Evolutionary conservation across 23 tunicate species (phyloP), one percentile per base, ranked within the genome.

Genomic region (Phallusia fumigata): DNA sequence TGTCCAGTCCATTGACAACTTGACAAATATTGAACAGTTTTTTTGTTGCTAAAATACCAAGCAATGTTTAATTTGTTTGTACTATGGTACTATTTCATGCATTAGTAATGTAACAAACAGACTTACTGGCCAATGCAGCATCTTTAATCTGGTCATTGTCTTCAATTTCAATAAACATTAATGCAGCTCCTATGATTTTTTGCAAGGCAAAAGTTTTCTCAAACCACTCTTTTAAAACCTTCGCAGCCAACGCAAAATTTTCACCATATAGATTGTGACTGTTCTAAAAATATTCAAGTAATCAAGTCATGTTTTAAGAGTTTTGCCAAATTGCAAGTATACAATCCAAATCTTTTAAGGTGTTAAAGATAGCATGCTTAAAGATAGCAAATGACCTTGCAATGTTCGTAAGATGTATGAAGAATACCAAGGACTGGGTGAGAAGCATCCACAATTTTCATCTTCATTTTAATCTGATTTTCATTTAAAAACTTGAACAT

Each of bases 141-240:
- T 40, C 47, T 10, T 10, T 40, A 40, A 10, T 3, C 47, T 40
- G 47, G 10, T 3, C 47, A 40, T 40, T 40, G 47, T 40, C 47
- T 3, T 40, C 69, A 21, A 58, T 13, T 58, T 58, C 69, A 6
- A 58, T 24, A 6, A 6, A 3, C 26, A 22, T 58, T 16, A 58
- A 58, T 24, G 28, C 26, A 58, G 69, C 3, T 21, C 69, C 69
- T 6, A 58, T 24, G 13, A 58, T 8, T 24, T 58, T 58, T 58
- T 58, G 69, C 69, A 58, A 58, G 8, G 69, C 69, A 58, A 58
- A 58, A 6, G 69, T 58, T 58, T 58, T 58, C 13, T 58, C 69
- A 58, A 58, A 58, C 69, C 26, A 58, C 28, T 58, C 69, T 58
- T 58, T 58, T 24, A 58, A 58, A 2, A 58, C 28, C 5, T 58